Evolutionary conservation across 2,797 vertebrate genomes (phyloP).

Genomic region (Sebastiscus tertius): DNA sequence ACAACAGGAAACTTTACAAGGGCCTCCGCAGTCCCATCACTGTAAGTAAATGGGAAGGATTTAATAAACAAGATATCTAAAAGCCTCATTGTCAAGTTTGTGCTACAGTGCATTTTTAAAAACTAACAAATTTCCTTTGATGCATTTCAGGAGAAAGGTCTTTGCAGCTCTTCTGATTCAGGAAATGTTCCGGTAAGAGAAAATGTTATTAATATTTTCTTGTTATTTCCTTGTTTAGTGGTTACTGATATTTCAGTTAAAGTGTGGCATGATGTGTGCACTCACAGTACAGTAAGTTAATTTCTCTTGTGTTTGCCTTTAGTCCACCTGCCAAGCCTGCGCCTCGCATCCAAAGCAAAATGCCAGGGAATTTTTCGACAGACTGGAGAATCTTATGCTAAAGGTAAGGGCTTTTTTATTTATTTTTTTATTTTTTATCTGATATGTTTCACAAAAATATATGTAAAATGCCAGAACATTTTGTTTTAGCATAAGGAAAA

Average conservation of each 20-base stretch:
- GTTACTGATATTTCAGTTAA: not conserved
- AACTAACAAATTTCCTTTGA: not conserved
- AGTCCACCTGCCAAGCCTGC: constrained; percentile 70
- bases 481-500: not conserved
- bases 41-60: constrained; percentile 63
- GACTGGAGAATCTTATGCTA: constrained; percentile 70
- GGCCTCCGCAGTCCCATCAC: not conserved
- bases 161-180: constrained; percentile 4
- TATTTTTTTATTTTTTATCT: too few species aligned
- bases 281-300: not conserved
- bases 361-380: constrained; percentile 52
- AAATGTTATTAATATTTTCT: too few species aligned
- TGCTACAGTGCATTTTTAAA: not conserved
- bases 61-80: not conserved
- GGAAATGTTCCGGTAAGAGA: constrained; percentile 38
- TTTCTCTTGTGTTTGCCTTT: not conserved
- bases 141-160: constrained; percentile 28
- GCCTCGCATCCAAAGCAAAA: constrained; percentile 27
- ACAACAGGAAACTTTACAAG: constrained; percentile 11
- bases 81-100: not conserved
- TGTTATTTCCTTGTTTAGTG: not conserved
- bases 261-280: not conserved
- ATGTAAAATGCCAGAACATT: not conserved
- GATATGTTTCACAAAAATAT: not conserved
- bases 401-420: constrained; percentile 55